Conservation (phyloP, 2,113 vertebrate genomes). For the Nanorana parkeri region DNA sequence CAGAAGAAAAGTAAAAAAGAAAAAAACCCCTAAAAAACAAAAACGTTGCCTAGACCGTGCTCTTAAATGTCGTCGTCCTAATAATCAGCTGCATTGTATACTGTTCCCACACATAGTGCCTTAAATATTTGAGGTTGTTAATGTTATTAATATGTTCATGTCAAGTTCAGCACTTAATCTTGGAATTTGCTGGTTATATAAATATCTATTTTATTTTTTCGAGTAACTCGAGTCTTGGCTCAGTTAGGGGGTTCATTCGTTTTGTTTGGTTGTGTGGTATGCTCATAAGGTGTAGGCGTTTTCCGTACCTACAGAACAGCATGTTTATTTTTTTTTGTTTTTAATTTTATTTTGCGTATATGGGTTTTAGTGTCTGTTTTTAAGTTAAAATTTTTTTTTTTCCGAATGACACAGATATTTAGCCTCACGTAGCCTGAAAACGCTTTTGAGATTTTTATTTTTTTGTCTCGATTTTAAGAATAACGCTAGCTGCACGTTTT, state of each 20-base stretch:
- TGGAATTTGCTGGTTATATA: conserved; percentile 84
- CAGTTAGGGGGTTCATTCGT: conserved; percentile 75
- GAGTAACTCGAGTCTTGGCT: conserved; percentile 79
- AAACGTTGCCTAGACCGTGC: conserved; percentile 88
- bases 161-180: conserved; percentile 99
- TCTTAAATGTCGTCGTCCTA: conserved; percentile 91
- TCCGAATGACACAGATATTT: conserved; percentile 82
- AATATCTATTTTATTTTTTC: conserved; percentile 69
- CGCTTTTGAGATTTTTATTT: not conserved
- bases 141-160: conserved; percentile 96
- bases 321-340: conserved; percentile 74
- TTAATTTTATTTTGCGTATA: conserved; percentile 78
- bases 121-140: conserved; percentile 99
- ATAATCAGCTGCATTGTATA: conserved; percentile 98
- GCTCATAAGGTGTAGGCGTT: conserved; percentile 84
- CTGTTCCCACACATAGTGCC: conserved; percentile 99
- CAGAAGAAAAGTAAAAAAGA: conserved; percentile 72
- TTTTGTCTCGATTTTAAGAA: conserved; percentile 1
- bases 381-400: conserved; percentile 74
- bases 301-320: conserved; percentile 79
- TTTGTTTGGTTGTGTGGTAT: conserved; percentile 84
- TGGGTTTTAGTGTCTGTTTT: conserved; percentile 81
- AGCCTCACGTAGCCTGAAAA: conserved; percentile 77
- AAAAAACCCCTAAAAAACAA: too few relatives aligned
- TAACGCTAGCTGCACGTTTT: conserved; percentile 80